A percentile compares a stretch with the other conserved stretches of the same genome.
Evolutionary conservation across 92 coral and sea anemone species (phyloP).

Genomic region (Nematostella vectensis): DNA sequence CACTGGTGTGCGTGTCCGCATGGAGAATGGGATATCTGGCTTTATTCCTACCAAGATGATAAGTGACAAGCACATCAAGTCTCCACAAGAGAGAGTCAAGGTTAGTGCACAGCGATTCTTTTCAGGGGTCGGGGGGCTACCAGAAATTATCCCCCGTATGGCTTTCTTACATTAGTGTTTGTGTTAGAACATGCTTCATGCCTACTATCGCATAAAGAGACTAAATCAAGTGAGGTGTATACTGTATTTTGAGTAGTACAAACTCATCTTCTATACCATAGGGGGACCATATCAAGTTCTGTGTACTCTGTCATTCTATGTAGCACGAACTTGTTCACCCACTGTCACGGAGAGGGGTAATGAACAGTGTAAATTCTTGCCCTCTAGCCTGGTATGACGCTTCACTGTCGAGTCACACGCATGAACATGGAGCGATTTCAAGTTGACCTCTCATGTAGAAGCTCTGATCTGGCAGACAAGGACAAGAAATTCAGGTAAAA

Average conservation of each 20-base stretch:
- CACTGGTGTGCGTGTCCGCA: conserved; percentile 76
- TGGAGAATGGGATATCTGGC: conserved; percentile 84
- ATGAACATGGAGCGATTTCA: conserved; percentile 91
- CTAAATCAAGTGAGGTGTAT: not conserved
- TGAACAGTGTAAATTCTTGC: too few species aligned
- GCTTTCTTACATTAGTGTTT: too few species aligned
- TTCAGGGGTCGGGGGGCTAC: not conserved
- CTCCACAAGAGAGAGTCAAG: conserved; percentile 94
- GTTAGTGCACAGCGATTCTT: too few species aligned
- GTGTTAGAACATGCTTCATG: too few species aligned
- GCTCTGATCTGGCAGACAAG: conserved; percentile 86
- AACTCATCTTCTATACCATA: too few species aligned
- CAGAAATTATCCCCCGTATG: not conserved
- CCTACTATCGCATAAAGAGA: not conserved
- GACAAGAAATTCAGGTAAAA: conserved; percentile 81
- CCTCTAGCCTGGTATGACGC: conserved; percentile 74
- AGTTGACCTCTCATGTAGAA: conserved; percentile 78
- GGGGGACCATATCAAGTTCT: too few species aligned
- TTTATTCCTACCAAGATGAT: conserved; percentile 96
- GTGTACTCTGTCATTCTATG: too few species aligned
- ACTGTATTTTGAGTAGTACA: too few species aligned
- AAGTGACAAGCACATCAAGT: conserved; percentile 79
- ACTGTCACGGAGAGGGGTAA: too few species aligned
- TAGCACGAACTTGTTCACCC: too few species aligned
- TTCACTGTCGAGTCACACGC: conserved; percentile 89